phyloP scores from a whole-genome alignment of 2,797 vertebrate species.

The Tangara arthus region DNA sequence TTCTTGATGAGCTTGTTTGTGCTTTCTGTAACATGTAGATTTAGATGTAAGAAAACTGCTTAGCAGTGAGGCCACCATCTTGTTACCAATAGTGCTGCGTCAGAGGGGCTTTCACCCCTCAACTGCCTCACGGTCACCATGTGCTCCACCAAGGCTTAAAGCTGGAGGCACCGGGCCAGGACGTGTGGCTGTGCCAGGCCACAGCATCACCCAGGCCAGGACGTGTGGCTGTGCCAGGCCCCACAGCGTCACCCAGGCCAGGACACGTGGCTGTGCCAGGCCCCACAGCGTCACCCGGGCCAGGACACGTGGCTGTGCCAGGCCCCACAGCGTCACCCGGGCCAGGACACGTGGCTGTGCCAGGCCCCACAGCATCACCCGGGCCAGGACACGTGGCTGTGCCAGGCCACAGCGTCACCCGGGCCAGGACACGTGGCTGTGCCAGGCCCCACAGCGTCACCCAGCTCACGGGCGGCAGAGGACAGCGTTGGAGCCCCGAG shows the following conservation, averaged over 20 bases:
- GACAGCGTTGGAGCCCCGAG: rapidly evolving
- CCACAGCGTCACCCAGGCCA: neutral
- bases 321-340: neutral
- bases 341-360: rapidly evolving
- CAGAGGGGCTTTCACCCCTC: neutral
- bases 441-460: neutral
- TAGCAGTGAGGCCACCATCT: rapidly evolving
- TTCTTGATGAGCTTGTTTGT: neutral
- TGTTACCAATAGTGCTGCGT: rapidly evolving
- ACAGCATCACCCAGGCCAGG: neutral
- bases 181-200: rapidly evolving
- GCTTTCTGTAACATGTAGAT: rapidly evolving
- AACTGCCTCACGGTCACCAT: no score
- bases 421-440: rapidly evolving
- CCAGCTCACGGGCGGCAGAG: rapidly evolving
- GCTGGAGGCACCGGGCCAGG: neutral
- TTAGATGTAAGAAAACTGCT: neutral
- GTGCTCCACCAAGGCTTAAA: neutral
- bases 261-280: rapidly evolving
- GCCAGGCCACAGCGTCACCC: neutral
- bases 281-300: neutral
- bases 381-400: rapidly evolving
- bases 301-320: rapidly evolving
- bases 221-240: rapidly evolving
- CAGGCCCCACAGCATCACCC: neutral